A percentile compares a stretch with the other conserved stretches of the same genome.
phyloP scores from a whole-genome alignment of 2,888 invertebrate species.

The Napeogenes sylphis region DNA sequence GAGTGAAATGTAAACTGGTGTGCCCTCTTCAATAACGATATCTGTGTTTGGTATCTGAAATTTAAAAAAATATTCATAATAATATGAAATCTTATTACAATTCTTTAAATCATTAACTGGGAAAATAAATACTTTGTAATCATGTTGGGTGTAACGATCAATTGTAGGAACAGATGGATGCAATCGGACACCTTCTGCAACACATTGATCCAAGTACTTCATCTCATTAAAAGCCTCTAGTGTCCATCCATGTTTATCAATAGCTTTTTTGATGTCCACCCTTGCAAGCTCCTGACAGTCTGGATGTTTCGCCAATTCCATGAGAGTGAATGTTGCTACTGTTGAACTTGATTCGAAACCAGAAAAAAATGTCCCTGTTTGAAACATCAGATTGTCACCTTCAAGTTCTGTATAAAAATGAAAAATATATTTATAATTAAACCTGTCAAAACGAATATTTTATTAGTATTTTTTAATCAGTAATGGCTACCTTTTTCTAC shows the following conservation, averaged over 20 bases:
- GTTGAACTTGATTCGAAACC: slow-evolving; percentile 40
- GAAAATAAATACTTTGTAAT: slow-evolving; percentile 28
- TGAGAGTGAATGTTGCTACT: slow-evolving; percentile 34
- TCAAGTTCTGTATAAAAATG: slow-evolving; percentile 32
- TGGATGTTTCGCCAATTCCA: slow-evolving; percentile 35
- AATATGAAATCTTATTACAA: no score
- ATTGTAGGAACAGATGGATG: slow-evolving; percentile 36
- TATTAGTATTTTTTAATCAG: no score
- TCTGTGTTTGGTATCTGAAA: slow-evolving; percentile 34
- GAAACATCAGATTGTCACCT: slow-evolving; percentile 36
- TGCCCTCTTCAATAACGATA: slow-evolving; percentile 34
- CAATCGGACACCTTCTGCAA: slow-evolving; percentile 34
- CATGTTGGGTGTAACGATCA: slow-evolving; percentile 28
- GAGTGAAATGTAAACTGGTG: slow-evolving; percentile 36
- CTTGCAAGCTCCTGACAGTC: slow-evolving; percentile 29
- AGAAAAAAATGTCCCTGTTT: slow-evolving; percentile 37
- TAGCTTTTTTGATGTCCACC: slow-evolving; percentile 29
- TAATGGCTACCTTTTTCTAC: no score
- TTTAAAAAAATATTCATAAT: not conserved
- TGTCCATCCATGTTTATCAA: slow-evolving; percentile 34
- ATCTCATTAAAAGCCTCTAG: slow-evolving; percentile 36
- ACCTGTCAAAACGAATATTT: no score
- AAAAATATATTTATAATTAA: no score
- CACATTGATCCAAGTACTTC: slow-evolving; percentile 37
- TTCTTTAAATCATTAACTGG: no score